phyloP scores from a whole-genome alignment of 2,797 vertebrate genomes.

The Amniataba percoides region DNA sequence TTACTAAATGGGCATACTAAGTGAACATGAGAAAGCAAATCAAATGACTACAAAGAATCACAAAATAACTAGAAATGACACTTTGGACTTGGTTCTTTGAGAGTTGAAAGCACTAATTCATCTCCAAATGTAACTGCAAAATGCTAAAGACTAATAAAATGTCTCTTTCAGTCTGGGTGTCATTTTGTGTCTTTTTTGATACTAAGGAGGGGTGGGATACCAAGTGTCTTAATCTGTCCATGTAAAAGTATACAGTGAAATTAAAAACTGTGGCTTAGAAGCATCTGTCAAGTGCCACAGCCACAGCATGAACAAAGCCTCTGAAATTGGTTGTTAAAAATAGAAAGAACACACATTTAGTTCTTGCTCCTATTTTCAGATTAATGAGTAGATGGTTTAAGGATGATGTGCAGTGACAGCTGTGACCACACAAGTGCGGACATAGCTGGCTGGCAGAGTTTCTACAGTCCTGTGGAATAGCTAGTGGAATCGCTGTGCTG shows the following conservation, averaged over 20 bases:
- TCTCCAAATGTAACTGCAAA: neutral
- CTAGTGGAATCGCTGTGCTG: neutral
- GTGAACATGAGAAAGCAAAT: neutral
- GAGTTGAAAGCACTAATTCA: neutral
- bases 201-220: neutral
- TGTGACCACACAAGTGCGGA: constrained; percentile 45
- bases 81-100: neutral
- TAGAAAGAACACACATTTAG: constrained; percentile 58
- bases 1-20: neutral
- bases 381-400: constrained; percentile 55
- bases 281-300: constrained; percentile 6
- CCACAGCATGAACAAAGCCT: constrained; percentile 13
- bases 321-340: constrained; percentile 61
- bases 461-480: neutral
- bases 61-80: neutral
- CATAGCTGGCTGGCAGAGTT: constrained; percentile 7
- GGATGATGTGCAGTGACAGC: constrained; percentile 67
- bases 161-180: neutral
- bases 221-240: neutral
- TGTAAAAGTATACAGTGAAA: neutral
- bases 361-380: constrained; percentile 42
- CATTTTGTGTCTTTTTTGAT: neutral
- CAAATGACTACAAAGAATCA: neutral
- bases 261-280: constrained; percentile 16
- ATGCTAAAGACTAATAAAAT: neutral